phyloP scores from a whole-genome alignment of 2,113 vertebrate species.

The Tricholaema leucomelas region DNA sequence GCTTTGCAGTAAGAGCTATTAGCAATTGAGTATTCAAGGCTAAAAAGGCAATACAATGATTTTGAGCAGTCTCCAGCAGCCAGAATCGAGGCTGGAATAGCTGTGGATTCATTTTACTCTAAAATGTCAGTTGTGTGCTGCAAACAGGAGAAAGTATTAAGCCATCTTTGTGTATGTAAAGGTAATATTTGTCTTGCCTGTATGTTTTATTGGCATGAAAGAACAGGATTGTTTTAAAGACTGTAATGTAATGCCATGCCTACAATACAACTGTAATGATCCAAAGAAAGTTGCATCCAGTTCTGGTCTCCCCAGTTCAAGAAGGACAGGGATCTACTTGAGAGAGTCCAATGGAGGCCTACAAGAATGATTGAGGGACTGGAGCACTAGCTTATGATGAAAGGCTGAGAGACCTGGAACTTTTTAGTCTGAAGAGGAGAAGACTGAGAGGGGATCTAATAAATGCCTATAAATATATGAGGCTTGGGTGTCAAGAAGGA shows the following conservation, averaged over 20 bases:
- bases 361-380: too few species aligned
- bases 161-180: background rate
- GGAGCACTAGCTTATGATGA: too few species aligned
- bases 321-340: too few species aligned
- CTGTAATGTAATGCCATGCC: background rate
- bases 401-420: too few species aligned
- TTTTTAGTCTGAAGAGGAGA: too few species aligned
- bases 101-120: background rate
- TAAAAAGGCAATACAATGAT: background rate
- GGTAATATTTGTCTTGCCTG: background rate
- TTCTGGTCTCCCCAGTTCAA: too few species aligned
- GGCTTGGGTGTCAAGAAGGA: too few species aligned
- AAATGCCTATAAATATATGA: too few species aligned
- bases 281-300: background rate
- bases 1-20: background rate
- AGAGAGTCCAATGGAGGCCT: too few species aligned
- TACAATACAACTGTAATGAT: background rate
- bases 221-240: background rate
- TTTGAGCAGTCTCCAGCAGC: background rate
- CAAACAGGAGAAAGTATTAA: background rate
- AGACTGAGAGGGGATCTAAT: too few species aligned
- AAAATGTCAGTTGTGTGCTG: background rate
- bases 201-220: background rate
- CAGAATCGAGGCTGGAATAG: background rate
- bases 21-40: background rate